Conservation (phyloP, 2,888 invertebrate species). For the Neoaliturus tenellus region DNA sequence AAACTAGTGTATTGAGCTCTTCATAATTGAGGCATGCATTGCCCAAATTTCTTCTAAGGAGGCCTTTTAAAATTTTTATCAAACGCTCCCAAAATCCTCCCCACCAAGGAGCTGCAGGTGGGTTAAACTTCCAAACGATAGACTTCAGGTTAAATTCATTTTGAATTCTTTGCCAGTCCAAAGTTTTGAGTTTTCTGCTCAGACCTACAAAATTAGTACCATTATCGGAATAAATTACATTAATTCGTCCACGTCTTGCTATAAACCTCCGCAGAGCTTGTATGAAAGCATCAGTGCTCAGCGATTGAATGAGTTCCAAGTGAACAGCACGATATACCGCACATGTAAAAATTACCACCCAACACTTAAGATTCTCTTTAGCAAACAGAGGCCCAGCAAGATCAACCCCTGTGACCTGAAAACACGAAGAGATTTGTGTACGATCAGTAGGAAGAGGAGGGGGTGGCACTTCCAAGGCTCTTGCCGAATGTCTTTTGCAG, state of each 20-base stretch:
- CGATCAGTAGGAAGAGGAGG: slow-evolving; percentile 67
- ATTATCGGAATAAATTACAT: slow-evolving; percentile 70
- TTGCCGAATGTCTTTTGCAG: slow-evolving; percentile 62
- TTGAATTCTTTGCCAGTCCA: slow-evolving; percentile 72
- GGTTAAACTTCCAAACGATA: slow-evolving; percentile 69
- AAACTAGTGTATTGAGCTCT: slow-evolving; percentile 54
- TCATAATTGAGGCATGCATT: slow-evolving; percentile 26
- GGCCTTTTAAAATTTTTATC: slow-evolving; percentile 40
- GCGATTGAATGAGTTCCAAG: slow-evolving; percentile 69
- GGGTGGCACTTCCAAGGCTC: slow-evolving; percentile 51
- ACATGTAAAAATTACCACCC: slow-evolving; percentile 70
- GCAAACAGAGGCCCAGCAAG: slow-evolving; percentile 69
- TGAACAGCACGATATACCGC: slow-evolving; percentile 70
- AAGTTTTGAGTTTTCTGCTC: slow-evolving; percentile 73
- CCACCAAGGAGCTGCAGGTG: slow-evolving; percentile 71
- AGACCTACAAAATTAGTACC: slow-evolving; percentile 70
- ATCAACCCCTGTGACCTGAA: slow-evolving; percentile 70
- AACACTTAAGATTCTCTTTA: slow-evolving; percentile 64
- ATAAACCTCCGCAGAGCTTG: slow-evolving; percentile 69
- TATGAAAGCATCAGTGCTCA: slow-evolving; percentile 68
- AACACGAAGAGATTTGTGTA: slow-evolving; percentile 64
- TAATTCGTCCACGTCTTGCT: slow-evolving; percentile 68
- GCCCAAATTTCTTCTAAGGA: slow-evolving; percentile 45
- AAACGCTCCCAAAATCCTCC: slow-evolving; percentile 52
- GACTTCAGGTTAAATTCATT: slow-evolving; percentile 58